Evolutionary conservation across 2,113 vertebrate species (phyloP).

Genomic region (Coptodon rendalli): DNA sequence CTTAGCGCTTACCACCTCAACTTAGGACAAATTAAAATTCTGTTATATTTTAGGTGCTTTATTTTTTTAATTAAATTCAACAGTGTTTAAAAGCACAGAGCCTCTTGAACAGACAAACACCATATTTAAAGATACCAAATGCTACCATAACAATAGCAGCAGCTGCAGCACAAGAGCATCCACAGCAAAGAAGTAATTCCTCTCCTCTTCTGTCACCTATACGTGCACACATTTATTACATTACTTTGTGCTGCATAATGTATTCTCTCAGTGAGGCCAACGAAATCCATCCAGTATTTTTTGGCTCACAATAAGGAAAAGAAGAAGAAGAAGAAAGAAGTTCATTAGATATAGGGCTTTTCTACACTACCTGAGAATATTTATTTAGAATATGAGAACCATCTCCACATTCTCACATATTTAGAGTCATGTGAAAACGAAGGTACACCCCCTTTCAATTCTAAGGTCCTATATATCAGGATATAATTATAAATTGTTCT

Average conservation of each 20-base stretch:
- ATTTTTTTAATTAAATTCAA: background rate
- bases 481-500: background rate
- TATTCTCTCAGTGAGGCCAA: background rate
- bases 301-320: fast-evolving
- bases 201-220: background rate
- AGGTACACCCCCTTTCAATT: background rate
- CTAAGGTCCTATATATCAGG: background rate
- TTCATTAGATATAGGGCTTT: fast-evolving
- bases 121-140: background rate
- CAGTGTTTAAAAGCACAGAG: background rate
- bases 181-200: background rate
- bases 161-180: fast-evolving
- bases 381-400: background rate
- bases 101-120: background rate
- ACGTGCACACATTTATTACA: background rate
- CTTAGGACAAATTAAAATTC: fast-evolving
- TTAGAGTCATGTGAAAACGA: background rate
- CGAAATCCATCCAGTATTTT: fast-evolving
- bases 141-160: background rate
- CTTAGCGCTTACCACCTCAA: background rate
- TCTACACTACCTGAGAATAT: background rate
- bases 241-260: background rate
- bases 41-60: background rate
- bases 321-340: background rate
- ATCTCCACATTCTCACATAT: background rate